A percentile compares a stretch with the other conserved stretches of the same genome.
Evolutionary conservation across 2,888 invertebrate genomes (phyloP).

Genomic region (Pedicia rivosa): DNA sequence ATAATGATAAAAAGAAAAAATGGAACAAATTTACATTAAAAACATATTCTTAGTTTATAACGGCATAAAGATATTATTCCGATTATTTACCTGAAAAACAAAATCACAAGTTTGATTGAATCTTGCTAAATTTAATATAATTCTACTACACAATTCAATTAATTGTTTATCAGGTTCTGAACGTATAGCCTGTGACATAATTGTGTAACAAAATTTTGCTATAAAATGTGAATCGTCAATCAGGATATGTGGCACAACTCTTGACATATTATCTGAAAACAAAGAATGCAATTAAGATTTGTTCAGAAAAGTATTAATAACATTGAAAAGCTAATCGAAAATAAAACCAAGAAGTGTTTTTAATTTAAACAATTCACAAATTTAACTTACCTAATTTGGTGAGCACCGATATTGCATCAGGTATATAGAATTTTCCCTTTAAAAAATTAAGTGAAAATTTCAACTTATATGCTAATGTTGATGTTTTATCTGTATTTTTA

Average conservation of each 20-base stretch:
- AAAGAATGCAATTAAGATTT: not conserved
- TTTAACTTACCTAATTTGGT: too few relatives aligned
- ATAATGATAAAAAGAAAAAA: slow-evolving; percentile 17
- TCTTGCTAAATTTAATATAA: slow-evolving; percentile 50
- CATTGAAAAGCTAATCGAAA: too few relatives aligned
- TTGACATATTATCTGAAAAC: slow-evolving; percentile 26
- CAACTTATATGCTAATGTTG: too few relatives aligned
- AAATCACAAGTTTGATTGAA: slow-evolving; percentile 41
- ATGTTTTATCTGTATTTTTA: too few relatives aligned
- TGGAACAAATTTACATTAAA: not conserved
- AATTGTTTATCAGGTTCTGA: slow-evolving; percentile 30
- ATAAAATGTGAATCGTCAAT: slow-evolving; percentile 27
- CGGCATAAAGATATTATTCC: not conserved
- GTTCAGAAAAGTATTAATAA: not conserved
- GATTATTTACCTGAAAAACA: slow-evolving; percentile 37
- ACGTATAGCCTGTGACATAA: slow-evolving; percentile 31
- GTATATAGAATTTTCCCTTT: slow-evolving; percentile 21
- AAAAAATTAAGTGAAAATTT: slow-evolving; percentile 23
- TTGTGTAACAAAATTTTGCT: slow-evolving; percentile 28
- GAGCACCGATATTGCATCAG: slow-evolving; percentile 22
- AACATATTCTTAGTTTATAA: not conserved
- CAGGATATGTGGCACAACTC: slow-evolving; percentile 27
- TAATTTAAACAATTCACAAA: too few relatives aligned
- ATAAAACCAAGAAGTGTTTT: too few relatives aligned
- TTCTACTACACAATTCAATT: slow-evolving; percentile 29